A percentile compares a stretch with the other conserved stretches of the same genome.
These are phyloP conservation scores for Penaeus monodon DNA, from an alignment of 2,888 invertebrate species.

Conservation along the genomic window DNA sequence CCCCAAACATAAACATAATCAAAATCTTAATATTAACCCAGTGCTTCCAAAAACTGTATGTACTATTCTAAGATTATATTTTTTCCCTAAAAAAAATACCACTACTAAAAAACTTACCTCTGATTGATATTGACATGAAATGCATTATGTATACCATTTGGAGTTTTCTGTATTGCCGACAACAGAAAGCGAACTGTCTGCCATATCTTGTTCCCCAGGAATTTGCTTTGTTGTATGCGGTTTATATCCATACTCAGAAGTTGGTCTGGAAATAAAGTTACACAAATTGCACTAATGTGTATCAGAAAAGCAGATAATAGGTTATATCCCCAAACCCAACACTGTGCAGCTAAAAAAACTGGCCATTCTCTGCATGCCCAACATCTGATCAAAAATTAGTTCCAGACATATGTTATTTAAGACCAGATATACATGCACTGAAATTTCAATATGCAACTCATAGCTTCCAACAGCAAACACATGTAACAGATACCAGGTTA, in stretches of 20 bases:
- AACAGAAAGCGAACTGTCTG: conserved; percentile 58
- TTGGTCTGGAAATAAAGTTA: conserved; percentile 36
- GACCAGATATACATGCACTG: too few species aligned
- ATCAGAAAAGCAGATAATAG: neutral
- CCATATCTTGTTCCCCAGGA: conserved; percentile 64
- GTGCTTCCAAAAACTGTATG: neutral
- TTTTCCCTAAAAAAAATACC: neutral
- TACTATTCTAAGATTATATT: neutral
- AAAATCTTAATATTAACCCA: too few species aligned
- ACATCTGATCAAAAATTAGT: too few species aligned
- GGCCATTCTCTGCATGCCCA: too few species aligned
- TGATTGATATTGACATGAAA: neutral
- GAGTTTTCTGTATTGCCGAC: conserved; percentile 15
- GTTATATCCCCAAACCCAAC: too few species aligned
- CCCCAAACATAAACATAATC: too few species aligned
- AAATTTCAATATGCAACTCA: too few species aligned
- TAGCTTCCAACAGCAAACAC: too few species aligned
- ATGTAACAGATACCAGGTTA: too few species aligned
- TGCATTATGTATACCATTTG: neutral
- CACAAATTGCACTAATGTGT: neutral
- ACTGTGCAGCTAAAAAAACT: too few species aligned
- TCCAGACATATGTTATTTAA: too few species aligned
- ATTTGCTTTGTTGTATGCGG: conserved; percentile 40
- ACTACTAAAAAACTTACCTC: neutral
- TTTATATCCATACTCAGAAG: conserved; percentile 49